Conservation (phyloP, 2,113 vertebrate genomes). For the Vulpes lagopus region DNA sequence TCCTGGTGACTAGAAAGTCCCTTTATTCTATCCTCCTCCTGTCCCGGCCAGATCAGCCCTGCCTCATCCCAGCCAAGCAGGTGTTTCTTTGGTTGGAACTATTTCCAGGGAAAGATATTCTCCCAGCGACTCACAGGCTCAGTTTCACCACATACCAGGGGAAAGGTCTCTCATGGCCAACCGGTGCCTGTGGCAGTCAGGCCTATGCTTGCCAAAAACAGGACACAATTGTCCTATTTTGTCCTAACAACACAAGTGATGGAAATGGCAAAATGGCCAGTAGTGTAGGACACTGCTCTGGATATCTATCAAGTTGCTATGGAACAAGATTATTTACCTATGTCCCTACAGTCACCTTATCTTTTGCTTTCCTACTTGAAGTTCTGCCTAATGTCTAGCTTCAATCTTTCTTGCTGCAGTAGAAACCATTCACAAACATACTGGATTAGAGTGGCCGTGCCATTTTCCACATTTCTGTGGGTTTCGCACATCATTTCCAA, state of each 20-base stretch:
- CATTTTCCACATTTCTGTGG: background rate
- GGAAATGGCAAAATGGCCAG: background rate
- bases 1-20: background rate
- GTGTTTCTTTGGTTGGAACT: background rate
- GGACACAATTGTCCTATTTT: no score
- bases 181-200: background rate
- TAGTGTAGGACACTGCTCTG: background rate
- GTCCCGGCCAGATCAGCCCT: background rate
- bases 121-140: background rate
- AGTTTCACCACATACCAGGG: background rate
- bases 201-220: background rate
- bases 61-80: background rate
- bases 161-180: background rate
- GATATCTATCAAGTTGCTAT: background rate
- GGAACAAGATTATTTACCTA: background rate
- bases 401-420: background rate
- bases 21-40: background rate
- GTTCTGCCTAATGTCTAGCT: conserved; percentile 18
- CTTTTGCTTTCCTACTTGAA: background rate
- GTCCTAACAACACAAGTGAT: background rate
- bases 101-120: background rate
- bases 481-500: background rate
- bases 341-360: background rate
- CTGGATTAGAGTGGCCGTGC: background rate
- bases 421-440: background rate